Evolutionary conservation across 2,888 invertebrate genomes (phyloP).

Genomic region (Stenchaetothrips biformis): DNA sequence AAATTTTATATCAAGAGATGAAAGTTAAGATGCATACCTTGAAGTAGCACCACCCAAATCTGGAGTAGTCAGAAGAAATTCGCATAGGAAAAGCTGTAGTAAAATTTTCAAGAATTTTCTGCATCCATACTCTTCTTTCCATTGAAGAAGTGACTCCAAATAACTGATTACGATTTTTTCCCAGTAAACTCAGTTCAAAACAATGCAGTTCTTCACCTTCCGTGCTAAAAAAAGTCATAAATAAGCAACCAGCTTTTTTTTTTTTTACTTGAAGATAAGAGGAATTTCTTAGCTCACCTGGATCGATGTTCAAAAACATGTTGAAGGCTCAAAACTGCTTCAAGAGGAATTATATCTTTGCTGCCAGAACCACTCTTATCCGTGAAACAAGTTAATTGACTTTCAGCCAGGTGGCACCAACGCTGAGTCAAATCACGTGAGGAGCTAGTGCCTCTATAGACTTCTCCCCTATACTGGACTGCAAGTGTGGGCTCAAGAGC

Average conservation of each 20-base stretch:
- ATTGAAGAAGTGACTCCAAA: slow-evolving; percentile 40
- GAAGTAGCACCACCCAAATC: slow-evolving; percentile 77
- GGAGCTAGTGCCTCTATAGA: slow-evolving; percentile 52
- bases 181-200: slow-evolving; percentile 52
- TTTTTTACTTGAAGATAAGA: too few relatives aligned
- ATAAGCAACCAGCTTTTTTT: not conserved
- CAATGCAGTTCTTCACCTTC: slow-evolving; percentile 58
- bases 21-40: slow-evolving; percentile 50
- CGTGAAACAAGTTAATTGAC: slow-evolving; percentile 65
- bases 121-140: slow-evolving; percentile 65
- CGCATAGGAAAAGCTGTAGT: slow-evolving; percentile 63
- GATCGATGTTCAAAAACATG: slow-evolving; percentile 54
- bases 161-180: slow-evolving; percentile 37
- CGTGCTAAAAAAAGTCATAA: slow-evolving; percentile 41
- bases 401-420: slow-evolving; percentile 65
- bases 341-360: slow-evolving; percentile 66
- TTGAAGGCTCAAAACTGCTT: slow-evolving; percentile 61
- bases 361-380: slow-evolving; percentile 64
- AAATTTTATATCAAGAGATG: not conserved
- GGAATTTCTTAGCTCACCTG: slow-evolving; percentile 42
- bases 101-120: slow-evolving; percentile 68
- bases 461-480: slow-evolving; percentile 56
- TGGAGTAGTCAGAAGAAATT: slow-evolving; percentile 64
- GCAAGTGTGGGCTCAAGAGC: slow-evolving; percentile 48
- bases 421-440: slow-evolving; percentile 71